These are phyloP conservation scores for Holothuria leucospilota DNA, from an alignment of 53 echinoderm and acorn worm genomes.

Conservation along the genomic window DNA sequence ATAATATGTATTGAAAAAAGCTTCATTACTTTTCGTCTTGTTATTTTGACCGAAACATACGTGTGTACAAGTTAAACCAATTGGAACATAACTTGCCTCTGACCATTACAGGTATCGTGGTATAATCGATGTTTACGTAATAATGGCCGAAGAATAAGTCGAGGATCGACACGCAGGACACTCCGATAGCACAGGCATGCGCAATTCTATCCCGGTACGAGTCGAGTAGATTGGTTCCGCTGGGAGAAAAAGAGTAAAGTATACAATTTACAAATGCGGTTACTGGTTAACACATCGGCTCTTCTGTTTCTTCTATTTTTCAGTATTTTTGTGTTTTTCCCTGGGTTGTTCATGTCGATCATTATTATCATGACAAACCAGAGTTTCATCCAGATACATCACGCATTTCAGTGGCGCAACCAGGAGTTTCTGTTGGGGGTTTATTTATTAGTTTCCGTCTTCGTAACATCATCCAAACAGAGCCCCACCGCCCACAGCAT, in stretches of 20 bases:
- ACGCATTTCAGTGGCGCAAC: too few species aligned
- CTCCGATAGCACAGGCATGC: slow-evolving; percentile 81
- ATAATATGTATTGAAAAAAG: not conserved
- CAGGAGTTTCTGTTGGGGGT: too few species aligned
- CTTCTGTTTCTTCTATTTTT: too few species aligned
- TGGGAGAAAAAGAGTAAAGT: slow-evolving; percentile 31
- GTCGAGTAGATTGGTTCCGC: slow-evolving; percentile 84
- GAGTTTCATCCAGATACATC: too few species aligned
- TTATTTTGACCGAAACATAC: not conserved
- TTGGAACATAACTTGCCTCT: slow-evolving; percentile 52
- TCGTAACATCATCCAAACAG: too few species aligned
- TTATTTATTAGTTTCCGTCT: too few species aligned
- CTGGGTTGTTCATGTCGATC: too few species aligned
- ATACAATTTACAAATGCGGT: not conserved
- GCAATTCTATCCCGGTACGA: slow-evolving; percentile 74
- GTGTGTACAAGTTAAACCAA: not conserved
- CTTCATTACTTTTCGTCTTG: not conserved
- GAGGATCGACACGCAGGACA: slow-evolving; percentile 72
- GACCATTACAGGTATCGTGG: slow-evolving; percentile 61
- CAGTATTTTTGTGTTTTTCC: too few species aligned
- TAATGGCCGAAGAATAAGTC: slow-evolving; percentile 79
- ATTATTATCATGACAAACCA: too few species aligned
- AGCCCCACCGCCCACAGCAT: too few species aligned
- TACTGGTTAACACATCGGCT: too few species aligned
- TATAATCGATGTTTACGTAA: slow-evolving; percentile 70